These are phyloP conservation scores for Selenia dentaria DNA, from an alignment of 2,888 invertebrate species.

Conservation along the genomic window DNA sequence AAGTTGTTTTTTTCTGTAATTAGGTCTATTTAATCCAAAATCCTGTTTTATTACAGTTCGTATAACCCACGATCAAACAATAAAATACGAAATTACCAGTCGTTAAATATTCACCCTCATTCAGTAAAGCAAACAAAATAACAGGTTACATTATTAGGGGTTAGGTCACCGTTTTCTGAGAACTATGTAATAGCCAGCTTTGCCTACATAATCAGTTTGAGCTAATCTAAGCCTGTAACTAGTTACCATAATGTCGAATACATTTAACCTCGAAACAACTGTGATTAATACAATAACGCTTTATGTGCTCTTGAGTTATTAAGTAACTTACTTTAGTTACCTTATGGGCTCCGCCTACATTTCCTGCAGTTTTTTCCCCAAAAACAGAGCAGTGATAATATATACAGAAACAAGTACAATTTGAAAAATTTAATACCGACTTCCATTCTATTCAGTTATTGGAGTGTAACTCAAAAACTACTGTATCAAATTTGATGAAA, in stretches of 20 bases:
- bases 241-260: conserved; percentile 11
- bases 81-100: conserved; percentile 7
- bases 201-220: conserved; percentile 26
- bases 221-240: conserved; percentile 18
- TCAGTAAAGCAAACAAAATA: conserved; percentile 18
- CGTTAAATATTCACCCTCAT: conserved; percentile 6
- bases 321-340: neutral
- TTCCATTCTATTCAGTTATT: no score
- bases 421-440: no score
- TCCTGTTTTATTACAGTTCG: no score
- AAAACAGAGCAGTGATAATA: no score
- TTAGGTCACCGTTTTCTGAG: conserved; percentile 12
- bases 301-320: conserved; percentile 4
- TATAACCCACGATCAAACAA: no score
- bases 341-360: no score
- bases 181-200: conserved; percentile 10
- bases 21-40: no score
- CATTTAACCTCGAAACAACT: conserved; percentile 14
- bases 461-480: no score
- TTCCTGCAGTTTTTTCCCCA: no score
- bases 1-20: no score
- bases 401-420: no score
- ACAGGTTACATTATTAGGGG: conserved; percentile 9
- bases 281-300: conserved; percentile 13
- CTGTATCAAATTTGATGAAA: no score